Evolutionary conservation across 2,113 vertebrate genomes (phyloP).

Genomic region (Edolisoma coerulescens): DNA sequence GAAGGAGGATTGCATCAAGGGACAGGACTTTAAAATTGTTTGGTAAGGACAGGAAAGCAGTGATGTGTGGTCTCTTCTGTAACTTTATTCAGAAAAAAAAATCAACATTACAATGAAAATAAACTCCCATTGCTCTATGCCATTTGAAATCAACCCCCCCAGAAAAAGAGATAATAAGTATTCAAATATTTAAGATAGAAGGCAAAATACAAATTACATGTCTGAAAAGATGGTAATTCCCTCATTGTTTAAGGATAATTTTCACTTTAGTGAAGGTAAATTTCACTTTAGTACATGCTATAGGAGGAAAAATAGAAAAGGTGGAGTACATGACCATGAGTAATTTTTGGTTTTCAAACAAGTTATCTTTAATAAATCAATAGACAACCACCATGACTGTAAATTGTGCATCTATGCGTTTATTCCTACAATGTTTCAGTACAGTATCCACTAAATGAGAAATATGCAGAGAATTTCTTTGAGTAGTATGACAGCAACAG

Average conservation of each 20-base stretch:
- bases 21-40: neutral
- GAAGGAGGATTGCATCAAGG: neutral
- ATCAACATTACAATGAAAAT: neutral
- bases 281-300: neutral
- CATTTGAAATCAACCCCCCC: neutral
- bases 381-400: neutral
- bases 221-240: neutral
- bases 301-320: neutral
- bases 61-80: neutral
- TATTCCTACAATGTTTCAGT: neutral
- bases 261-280: neutral
- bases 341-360: neutral
- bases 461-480: neutral
- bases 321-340: fast-evolving
- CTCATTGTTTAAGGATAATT: neutral
- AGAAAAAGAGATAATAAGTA: neutral
- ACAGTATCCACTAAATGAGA: neutral
- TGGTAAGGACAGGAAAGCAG: neutral
- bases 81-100: neutral
- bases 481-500: neutral
- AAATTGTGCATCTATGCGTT: neutral
- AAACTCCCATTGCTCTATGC: neutral
- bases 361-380: neutral
- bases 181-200: neutral
- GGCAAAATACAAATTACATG: neutral